Evolutionary conservation across 2,888 invertebrate genomes (phyloP), one percentile per base, ranked within the genome.

Genomic region (Cynaeus angustus): DNA sequence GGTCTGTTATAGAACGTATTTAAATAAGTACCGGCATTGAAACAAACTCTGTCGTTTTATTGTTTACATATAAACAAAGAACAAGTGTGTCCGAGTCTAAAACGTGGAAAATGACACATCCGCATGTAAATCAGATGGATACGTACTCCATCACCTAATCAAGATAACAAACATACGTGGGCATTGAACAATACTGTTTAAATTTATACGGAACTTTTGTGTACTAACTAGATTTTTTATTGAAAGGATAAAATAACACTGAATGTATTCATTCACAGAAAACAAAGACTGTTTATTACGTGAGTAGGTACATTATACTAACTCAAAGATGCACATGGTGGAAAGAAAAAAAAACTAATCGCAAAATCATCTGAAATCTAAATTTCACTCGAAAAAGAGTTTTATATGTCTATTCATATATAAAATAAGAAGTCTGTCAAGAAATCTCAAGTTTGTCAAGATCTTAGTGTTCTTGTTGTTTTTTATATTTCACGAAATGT

Each of bases 131-230:
- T 56, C 26, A 43, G 56, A 41, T 38, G 21, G 14, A 28, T 12
- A 43, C 26, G 56, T 41, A 56, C 56, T 56, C 38, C 43, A 56
- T 56, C 43, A 56, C 43, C 56, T 56, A 56, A 56, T 56, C 56
- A 56, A 56, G 43, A 56, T 43, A 43, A 56, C 43, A 43, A 26
- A 56, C 55, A 56, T 4, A 56, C 43, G 56, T 56, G 43, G 56
- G 56, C 56, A 10, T 30, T 5, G 30, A 30, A 50, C 50, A 30
- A 50, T 50, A 30, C 30, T 50, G 30, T 50, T 50, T 50, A 30
- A 28, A 50, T 48, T 48, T 48, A 50, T 50, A 28, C 30, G 10
- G 50, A 50, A 28, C 16, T 50, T 50, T 50, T 50, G 55, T 55
- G 33, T 55, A 55, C 38, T 38, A 55, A 55, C 38, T 55, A 53